Conservation (phyloP, 2,113 vertebrate genomes). For the Burhinus bistriatus region DNA sequence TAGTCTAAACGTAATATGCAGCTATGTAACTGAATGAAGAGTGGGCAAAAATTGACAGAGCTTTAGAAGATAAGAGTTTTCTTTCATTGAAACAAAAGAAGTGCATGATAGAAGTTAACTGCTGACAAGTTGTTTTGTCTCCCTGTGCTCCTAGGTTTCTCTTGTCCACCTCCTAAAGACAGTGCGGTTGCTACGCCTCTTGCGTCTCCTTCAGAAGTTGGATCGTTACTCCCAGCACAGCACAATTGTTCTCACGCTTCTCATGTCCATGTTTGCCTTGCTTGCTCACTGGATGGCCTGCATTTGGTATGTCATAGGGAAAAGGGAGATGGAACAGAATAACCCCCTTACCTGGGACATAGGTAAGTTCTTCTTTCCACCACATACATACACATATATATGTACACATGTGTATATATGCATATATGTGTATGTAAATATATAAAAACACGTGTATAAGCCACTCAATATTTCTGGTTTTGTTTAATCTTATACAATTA, state of each 20-base stretch:
- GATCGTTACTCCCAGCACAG: slow-evolving; percentile 98
- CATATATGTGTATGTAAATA: neutral
- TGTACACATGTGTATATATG: accelerated
- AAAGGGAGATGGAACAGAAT: slow-evolving; percentile 95
- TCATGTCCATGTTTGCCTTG: slow-evolving; percentile 98
- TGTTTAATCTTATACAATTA: neutral
- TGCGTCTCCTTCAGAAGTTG: slow-evolving; percentile 95
- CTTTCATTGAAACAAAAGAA: neutral
- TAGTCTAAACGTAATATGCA: neutral
- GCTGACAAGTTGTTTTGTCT: neutral
- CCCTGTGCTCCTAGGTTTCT: slow-evolving; percentile 80
- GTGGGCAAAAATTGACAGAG: neutral
- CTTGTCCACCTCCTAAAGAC: slow-evolving; percentile 97
- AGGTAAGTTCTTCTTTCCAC: slow-evolving; percentile 74
- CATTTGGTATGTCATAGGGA: slow-evolving; percentile 98
- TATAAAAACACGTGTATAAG: neutral
- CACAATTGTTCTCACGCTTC: slow-evolving; percentile 92
- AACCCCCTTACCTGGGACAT: slow-evolving; percentile 91
- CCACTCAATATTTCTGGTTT: neutral
- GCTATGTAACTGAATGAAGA: neutral
- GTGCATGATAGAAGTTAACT: neutral
- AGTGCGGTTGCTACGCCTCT: slow-evolving; percentile 86
- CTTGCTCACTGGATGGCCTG: slow-evolving; percentile 99
- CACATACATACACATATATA: accelerated
- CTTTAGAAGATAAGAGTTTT: neutral